Evolutionary conservation across 2,888 invertebrate genomes (phyloP), one percentile per base, ranked within the genome.

Genomic region (Abrostola tripartita): DNA sequence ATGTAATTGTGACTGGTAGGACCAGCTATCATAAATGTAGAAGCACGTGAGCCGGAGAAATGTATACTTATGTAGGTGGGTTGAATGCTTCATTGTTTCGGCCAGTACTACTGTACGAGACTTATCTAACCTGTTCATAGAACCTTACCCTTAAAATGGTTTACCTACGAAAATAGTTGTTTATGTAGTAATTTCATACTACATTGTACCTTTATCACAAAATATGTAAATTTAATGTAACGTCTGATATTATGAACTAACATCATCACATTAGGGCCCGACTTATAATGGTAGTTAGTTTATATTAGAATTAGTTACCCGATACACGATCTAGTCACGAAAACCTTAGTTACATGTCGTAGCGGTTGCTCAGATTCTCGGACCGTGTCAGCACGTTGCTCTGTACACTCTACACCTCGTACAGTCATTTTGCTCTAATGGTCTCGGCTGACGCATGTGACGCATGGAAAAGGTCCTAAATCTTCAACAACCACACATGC

Each of bases 391-490:
- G 88, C 84, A 77, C 81, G 77, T 77, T 77, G 71, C 81, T 84
- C 82, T n/a, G 54, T 61, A 56, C 55, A 58, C 60, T 61, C 63
- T 56, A 79, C 79, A 85, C 81, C 71, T 71, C 61, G 14, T 87
- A 81, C 84, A 88, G 83, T 87, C 84, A 90, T 91, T 90, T 78
- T 90, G 76, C 85, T 88, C 85, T 91, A 90, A 91, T 89, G 88
- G 87, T 84, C 84, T 83, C 81, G 65, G 67, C 52, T 77, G 81
- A 82, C 82, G 75, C 74, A 66, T 61, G 64, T 64, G 67, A 67
- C 52, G 61, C 65, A 61, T 63, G 65, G 61, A 76, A 74, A 81
- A 78, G 56, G 65, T 59, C 56, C 65, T 72, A 73, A 74, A 65
- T 69, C 61, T 52, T 60, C 56, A 44, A 47, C 61, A 67, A 44